A percentile compares a stretch with the other conserved stretches of the same genome.
phyloP scores from a whole-genome alignment of 1,140 invertebrate genomes.

The Zaprionus africanus region DNA sequence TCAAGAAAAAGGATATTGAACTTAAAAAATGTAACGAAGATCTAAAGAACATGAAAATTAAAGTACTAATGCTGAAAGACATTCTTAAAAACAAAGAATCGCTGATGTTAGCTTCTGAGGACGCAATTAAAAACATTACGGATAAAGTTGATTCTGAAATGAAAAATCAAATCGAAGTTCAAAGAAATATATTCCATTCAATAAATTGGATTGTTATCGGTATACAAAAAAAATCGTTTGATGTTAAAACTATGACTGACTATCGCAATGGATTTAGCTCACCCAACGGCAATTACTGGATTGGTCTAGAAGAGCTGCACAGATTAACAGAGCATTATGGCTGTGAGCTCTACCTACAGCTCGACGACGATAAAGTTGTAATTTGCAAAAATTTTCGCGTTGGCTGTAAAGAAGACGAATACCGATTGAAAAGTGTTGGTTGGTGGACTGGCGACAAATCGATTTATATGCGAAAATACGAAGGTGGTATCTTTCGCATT shows the following conservation, averaged over 20 bases:
- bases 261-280: neutral
- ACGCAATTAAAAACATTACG: too few relatives aligned
- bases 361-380: neutral
- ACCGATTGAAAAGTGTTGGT: neutral
- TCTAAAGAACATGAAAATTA: too few relatives aligned
- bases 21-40: too few relatives aligned
- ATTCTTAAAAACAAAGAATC: too few relatives aligned
- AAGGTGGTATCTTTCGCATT: neutral
- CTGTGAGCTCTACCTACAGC: neutral
- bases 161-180: neutral
- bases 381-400: neutral
- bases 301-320: constrained; percentile 4
- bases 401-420: neutral
- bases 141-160: too few relatives aligned
- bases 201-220: neutral
- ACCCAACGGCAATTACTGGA: neutral
- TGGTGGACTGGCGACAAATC: neutral
- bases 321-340: neutral
- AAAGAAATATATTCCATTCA: neutral
- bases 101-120: too few relatives aligned
- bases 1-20: neutral
- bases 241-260: constrained; percentile 25
- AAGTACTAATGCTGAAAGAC: too few relatives aligned
- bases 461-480: neutral
- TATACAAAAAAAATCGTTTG: neutral